Evolutionary conservation across 2,888 invertebrate species (phyloP), one percentile per base, ranked within the genome.

Genomic region (Calliopum simillimum): DNA sequence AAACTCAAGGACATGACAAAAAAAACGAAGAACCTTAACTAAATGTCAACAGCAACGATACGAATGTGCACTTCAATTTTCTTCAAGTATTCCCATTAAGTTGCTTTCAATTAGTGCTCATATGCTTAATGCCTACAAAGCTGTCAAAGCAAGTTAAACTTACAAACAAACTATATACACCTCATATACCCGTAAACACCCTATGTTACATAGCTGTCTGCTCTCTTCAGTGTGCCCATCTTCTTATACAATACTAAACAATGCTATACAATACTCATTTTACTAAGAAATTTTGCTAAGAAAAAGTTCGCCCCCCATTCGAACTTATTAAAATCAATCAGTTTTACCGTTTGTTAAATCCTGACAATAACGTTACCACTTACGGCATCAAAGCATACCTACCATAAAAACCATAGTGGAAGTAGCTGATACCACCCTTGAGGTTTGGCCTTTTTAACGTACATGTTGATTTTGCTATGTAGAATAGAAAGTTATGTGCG

Each of bases 311-410:
- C 56, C 44, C 67, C 46, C 4, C 47, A n/a, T 33, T 66, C 68
- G 76, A 76, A 73, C 66, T 69, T 76, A 81, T 81, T 81, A 80
- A 80, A 81, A 81, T 81, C 81, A 81, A 82, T 81, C 81, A 80
- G 81, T 80, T 82, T 80, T 79, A 78, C 79, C 79, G 80, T 80
- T 75, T 74, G 79, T 76, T 81, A 82, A 80, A 76, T 77, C 79
- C 77, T 72, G 74, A 69, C 80, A 79, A 81, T 81, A 79, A 82
- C 79, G 79, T 79, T 76, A 78, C 79, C 81, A 82, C 81, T 80
- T 81, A 81, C 77, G 77, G 73, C 73, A 76, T 74, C 41, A 59
- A 12, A 68, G 62, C 64, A 66, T 49, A 67, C 16, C 46, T n/a
- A n/a, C n/a, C n/a, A n/a, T n/a, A n/a, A n/a, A 43, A 51, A 70